Evolutionary conservation across 2,113 vertebrate genomes (phyloP).

Genomic region (Probosciger aterrimus): DNA sequence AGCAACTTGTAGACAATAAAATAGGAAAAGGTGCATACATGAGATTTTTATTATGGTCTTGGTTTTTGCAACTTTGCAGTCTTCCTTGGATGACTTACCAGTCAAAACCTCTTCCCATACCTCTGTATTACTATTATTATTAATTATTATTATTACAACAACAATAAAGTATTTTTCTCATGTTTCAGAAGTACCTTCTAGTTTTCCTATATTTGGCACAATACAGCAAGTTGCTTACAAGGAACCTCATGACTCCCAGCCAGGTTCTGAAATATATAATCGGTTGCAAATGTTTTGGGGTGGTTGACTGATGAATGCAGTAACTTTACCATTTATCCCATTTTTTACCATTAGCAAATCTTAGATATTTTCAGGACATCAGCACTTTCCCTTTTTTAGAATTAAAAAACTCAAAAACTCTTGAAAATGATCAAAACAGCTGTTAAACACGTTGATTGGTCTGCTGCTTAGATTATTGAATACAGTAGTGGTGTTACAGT

Average conservation of each 20-base stretch:
- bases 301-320: slow-evolving; percentile 63
- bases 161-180: not conserved
- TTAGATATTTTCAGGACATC: slow-evolving; percentile 32
- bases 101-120: not conserved
- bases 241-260: slow-evolving; percentile 38
- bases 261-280: slow-evolving; percentile 66
- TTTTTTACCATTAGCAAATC: slow-evolving; percentile 60
- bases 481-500: not conserved
- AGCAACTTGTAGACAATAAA: slow-evolving; percentile 18
- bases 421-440: not conserved
- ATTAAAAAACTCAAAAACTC: not conserved
- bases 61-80: not conserved
- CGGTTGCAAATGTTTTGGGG: slow-evolving; percentile 76
- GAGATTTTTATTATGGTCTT: slow-evolving; percentile 2
- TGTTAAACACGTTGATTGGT: not conserved
- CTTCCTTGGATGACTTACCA: not conserved
- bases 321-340: slow-evolving; percentile 60
- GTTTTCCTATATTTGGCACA: slow-evolving; percentile 23
- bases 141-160: not conserved
- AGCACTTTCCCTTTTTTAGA: not conserved
- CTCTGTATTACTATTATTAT: not conserved
- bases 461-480: not conserved
- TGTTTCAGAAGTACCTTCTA: slow-evolving; percentile 39
- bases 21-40: not conserved
- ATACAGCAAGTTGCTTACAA: slow-evolving; percentile 17